Evolutionary conservation across 2,113 vertebrate genomes (phyloP).

Genomic region (Oxyura jamaicensis): DNA sequence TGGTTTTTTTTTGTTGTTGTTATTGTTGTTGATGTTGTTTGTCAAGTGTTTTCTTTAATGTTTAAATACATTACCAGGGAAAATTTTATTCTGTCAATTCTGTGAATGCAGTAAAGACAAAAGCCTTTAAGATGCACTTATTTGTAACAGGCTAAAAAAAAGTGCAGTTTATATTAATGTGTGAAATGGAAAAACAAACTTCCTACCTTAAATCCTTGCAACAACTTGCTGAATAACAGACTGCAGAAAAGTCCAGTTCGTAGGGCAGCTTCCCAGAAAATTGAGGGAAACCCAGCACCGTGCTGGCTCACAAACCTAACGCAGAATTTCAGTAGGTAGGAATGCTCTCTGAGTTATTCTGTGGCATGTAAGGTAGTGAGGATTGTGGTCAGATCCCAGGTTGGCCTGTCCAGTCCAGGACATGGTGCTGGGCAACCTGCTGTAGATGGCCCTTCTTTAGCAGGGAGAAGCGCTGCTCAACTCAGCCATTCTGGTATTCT

Average conservation of each 20-base stretch:
- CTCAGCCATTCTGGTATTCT: neutral
- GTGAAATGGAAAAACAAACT: neutral
- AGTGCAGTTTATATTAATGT: neutral
- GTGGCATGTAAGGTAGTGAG: neutral
- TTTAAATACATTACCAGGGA: neutral
- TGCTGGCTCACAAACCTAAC: no score
- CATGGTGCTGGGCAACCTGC: neutral
- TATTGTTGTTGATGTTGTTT: neutral
- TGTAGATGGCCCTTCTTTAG: neutral
- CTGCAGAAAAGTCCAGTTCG: neutral
- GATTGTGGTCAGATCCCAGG: no score
- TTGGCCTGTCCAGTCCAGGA: no score
- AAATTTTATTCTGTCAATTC: neutral
- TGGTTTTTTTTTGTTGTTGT: no score
- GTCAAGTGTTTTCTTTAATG: neutral
- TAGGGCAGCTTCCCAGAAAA: neutral
- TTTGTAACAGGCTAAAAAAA: fast-evolving
- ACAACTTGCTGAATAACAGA: neutral
- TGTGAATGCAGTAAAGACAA: neutral
- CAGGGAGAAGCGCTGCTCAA: neutral
- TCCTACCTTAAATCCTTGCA: neutral
- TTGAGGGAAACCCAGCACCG: neutral
- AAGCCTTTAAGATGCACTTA: neutral
- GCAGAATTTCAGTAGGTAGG: fast-evolving
- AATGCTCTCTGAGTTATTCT: no score